A percentile compares a stretch with the other conserved stretches of the same genome.
Conservation (phyloP, 2,888 invertebrate species). For the Hesperia comma region DNA sequence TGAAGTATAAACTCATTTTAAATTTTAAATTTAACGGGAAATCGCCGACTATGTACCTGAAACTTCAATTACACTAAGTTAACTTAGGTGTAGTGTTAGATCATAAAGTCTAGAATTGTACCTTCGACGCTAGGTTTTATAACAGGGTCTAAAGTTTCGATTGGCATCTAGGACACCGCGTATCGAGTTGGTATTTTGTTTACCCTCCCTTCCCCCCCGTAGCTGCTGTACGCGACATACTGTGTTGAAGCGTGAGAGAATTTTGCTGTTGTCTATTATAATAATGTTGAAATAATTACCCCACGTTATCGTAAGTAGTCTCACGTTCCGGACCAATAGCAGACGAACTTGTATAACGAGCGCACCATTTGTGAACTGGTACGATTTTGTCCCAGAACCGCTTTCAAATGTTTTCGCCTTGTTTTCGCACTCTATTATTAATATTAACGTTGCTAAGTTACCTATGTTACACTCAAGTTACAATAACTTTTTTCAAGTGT, state of each 20-base stretch:
- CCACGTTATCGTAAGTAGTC: conserved; percentile 1
- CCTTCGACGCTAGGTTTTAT: conserved; percentile 75
- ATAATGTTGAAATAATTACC: conserved; percentile 42
- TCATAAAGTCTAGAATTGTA: conserved; percentile 72
- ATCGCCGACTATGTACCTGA: conserved; percentile 82
- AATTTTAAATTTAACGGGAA: conserved; percentile 54
- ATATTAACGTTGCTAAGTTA: background rate
- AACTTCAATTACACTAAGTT: conserved; percentile 80
- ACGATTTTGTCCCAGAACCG: conserved; percentile 11
- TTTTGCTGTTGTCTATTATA: conserved; percentile 68
- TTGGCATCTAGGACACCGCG: conserved; percentile 52
- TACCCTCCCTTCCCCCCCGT: background rate
- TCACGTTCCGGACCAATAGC: conserved; percentile 39
- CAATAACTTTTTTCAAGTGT: too few species aligned
- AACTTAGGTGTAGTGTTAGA: conserved; percentile 75
- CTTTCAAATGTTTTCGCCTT: background rate
- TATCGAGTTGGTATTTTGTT: conserved; percentile 46
- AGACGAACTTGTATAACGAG: conserved; percentile 41
- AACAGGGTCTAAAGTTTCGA: conserved; percentile 75
- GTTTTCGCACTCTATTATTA: background rate
- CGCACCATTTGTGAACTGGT: conserved; percentile 28
- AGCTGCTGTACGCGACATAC: conserved; percentile 28
- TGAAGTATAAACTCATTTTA: conserved; percentile 59
- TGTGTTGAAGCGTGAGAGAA: conserved; percentile 47
- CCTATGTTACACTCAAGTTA: background rate